Conservation (phyloP, 2,113 vertebrate genomes). For the Oophaga pumilio region DNA sequence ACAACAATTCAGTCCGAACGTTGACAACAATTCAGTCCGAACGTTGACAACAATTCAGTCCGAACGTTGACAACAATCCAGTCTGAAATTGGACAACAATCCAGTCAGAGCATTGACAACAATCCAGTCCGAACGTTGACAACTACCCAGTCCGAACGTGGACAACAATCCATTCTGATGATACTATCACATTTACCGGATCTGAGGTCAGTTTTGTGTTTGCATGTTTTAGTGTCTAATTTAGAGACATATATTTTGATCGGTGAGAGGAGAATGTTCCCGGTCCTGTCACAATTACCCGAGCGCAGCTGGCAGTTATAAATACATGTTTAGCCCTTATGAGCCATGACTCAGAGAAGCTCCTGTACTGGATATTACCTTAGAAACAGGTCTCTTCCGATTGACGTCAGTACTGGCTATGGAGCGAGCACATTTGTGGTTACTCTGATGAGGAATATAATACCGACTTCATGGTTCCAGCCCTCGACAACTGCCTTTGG, state of each 20-base stretch:
- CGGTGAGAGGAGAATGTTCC: neutral
- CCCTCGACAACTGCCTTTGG: neutral
- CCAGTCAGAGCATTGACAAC: no score
- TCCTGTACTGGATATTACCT: conserved; percentile 41
- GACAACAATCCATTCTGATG: neutral
- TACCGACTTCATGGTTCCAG: neutral
- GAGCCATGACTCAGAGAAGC: conserved; percentile 19
- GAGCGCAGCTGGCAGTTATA: conserved; percentile 35
- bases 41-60: no score
- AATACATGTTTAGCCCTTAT: conserved; percentile 30
- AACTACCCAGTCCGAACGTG: neutral
- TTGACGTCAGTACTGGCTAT: conserved; percentile 39
- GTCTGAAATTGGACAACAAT: no score
- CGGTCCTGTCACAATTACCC: neutral
- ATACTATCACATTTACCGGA: neutral
- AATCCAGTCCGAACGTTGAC: neutral
- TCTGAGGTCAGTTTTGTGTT: neutral
- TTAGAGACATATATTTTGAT: neutral
- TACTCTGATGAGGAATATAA: neutral
- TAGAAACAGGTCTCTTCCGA: conserved; percentile 35
- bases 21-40: no score
- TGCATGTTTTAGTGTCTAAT: neutral
- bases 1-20: no score
- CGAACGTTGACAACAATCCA: no score
- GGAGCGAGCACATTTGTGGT: neutral